Base-by-base conservation (phyloP, 2,888 invertebrate species). In the Seira musarum region DNA sequence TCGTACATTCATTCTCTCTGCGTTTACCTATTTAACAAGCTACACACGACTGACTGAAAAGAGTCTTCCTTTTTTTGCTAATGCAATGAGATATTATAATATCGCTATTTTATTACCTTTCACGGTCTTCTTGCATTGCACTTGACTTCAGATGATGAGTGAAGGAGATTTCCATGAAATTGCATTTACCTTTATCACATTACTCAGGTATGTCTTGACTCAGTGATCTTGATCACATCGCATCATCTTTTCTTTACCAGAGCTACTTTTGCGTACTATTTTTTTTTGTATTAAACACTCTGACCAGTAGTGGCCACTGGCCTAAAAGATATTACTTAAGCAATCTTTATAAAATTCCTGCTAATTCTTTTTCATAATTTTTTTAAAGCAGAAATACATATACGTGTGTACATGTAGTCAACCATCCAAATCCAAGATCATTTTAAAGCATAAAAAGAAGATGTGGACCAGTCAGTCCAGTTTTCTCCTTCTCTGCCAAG, bases 391-490 rank as follows among this genome's bases (percentile, higher is more conserved):
- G 49, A 49, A 49, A 49, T 40, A 40, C 13, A 13, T 40, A 8
- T 40, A 49, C 2, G 49, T 13, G 15, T 49, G 3, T 49, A 49
- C 49, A 15, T 49, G 49, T 49, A 49, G 49, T 49, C 49, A 49
- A 8, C 49, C 49, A 49, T 49, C 49, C 49, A 49, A 3, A 49
- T 49, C 49, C 17, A n/a, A 49, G 49, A 49, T 49, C 6, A 49
- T 49, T 49, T 49, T 49, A 49, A 8, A 49, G 66, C 74, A 19
- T 66, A 67, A 74, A 30, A 78, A 78, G 30, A 71, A 78, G 71
- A 78, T 66, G 66, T 78, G 72, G 72, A 78, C 78, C 67, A 67
- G 78, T 78, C 78, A 78, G 67, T 78, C 78, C 78, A 72, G 78
- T 78, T 78, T 78, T 78, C 72, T 65, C 71, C 65, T 61, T 61